phyloP scores from a whole-genome alignment of 2,113 vertebrate species.

The Edolisoma coerulescens region DNA sequence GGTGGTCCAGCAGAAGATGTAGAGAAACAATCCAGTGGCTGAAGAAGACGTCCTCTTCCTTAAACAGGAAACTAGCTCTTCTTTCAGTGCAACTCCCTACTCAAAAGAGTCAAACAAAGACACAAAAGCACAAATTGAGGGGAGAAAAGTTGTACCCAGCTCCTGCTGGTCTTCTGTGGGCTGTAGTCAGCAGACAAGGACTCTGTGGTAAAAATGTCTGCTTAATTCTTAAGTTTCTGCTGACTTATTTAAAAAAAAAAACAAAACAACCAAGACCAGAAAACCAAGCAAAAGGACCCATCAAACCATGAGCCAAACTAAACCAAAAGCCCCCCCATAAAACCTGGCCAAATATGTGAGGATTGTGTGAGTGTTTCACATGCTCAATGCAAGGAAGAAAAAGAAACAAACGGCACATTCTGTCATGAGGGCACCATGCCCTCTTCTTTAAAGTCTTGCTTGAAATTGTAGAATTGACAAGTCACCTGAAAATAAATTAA shows the following conservation, averaged over 20 bases:
- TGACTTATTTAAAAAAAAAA: not conserved
- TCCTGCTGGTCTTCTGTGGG: not conserved
- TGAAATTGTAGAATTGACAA: not conserved
- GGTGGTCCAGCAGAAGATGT: not conserved
- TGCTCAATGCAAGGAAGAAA: not conserved
- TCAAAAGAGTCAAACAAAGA: not conserved
- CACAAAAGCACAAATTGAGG: not conserved
- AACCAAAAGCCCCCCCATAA: not conserved
- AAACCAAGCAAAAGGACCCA: not conserved
- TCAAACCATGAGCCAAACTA: not conserved
- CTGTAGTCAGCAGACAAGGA: not conserved
- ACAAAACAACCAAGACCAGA: accelerated
- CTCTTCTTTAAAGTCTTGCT: not conserved
- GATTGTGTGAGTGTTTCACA: not conserved
- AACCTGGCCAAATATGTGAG: not conserved
- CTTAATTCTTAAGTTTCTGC: not conserved
- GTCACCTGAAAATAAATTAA: not conserved
- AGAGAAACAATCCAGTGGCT: not conserved
- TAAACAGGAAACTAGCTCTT: not conserved
- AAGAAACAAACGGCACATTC: not conserved
- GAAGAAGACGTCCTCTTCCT: not conserved
- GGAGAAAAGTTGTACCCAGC: not conserved
- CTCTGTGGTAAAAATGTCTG: not conserved
- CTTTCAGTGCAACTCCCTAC: not conserved
- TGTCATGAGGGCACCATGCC: not conserved